Evolutionary conservation across 2,888 invertebrate genomes (phyloP), one percentile per base, ranked within the genome.

Genomic region (Torymus texanus): DNA sequence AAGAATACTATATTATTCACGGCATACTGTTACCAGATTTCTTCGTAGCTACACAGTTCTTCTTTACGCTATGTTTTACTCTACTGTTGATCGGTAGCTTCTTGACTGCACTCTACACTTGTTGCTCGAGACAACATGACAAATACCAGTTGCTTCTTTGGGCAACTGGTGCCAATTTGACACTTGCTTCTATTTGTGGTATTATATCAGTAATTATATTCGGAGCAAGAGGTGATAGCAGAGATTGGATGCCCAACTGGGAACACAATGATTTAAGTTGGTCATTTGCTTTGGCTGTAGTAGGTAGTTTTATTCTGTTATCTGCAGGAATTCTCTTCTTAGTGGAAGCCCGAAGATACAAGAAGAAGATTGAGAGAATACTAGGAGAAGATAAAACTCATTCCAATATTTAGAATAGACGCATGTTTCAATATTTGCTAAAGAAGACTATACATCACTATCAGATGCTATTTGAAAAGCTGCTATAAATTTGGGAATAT

Each of bases 161-260:
- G 78, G 94, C 95, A 65, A 93, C 95, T 71, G 97, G 96, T 51
- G 93, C 94, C 0, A 94, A 94, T 82, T 92, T 96, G 78, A 91
- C 94, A 56, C 91, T 95, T 79, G 94, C 95, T 85, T 94, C 94
- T 92, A 87, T 96, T 62, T 94, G 95, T 84, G 97, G 97, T 12
- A 92, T 97, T 1, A 94, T 97, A 86, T 94, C 97, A 0, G 95
- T 97, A 0, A 93, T 96, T 2, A 95, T 96, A 77, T 98, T 98
- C 91, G 98, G 98, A 56, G 95, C 95, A 0, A 93, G 95, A 88
- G 98, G 97, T 3, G 97, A 98, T 90, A 95, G 96, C 4, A 92
- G 98, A 83, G 97, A 96, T 87, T 97, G 98, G 96, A 97, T 98
- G 96, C 98, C 98, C 0, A 94, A 97, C 86, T 97, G 98, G 95